These are phyloP conservation scores for Drosophila cyrtoloma DNA, from an alignment of 2,888 invertebrate genomes.

Conservation along the genomic window DNA sequence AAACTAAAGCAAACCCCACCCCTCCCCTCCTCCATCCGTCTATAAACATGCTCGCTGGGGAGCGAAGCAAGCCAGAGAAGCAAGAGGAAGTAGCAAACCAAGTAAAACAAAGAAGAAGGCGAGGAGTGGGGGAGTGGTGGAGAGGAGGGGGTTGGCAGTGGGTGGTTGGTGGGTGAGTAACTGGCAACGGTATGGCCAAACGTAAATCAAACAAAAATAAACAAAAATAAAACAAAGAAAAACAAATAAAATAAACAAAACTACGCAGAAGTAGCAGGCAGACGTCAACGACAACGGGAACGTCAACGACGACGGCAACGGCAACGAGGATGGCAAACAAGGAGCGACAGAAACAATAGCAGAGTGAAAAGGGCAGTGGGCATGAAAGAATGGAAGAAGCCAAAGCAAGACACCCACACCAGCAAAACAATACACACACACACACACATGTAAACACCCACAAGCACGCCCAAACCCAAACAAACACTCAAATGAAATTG, in stretches of 20 bases:
- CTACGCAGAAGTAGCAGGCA: slow-evolving; percentile 76
- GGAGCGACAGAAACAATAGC: slow-evolving; percentile 57
- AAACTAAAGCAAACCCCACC: slow-evolving; percentile 57
- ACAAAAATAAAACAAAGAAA: slow-evolving; percentile 77
- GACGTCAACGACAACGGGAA: slow-evolving; percentile 65
- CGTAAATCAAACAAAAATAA: slow-evolving; percentile 77
- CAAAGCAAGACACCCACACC: slow-evolving; percentile 58
- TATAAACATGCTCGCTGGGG: not conserved
- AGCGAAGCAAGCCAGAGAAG: slow-evolving; percentile 16
- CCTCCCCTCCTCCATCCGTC: not conserved
- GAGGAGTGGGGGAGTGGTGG: slow-evolving; percentile 21
- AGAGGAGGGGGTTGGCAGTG: not conserved
- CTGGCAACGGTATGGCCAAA: slow-evolving; percentile 63
- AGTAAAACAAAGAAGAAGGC: slow-evolving; percentile 23
- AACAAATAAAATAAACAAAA: slow-evolving; percentile 80
- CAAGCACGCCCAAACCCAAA: slow-evolving; percentile 28
- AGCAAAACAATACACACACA: not conserved
- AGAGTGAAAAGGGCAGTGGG: slow-evolving; percentile 34
- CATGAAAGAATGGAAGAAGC: slow-evolving; percentile 49
- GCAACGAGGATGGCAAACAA: slow-evolving; percentile 67
- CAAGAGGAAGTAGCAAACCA: slow-evolving; percentile 42
- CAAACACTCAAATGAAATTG: slow-evolving; percentile 50
- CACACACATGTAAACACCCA: slow-evolving; percentile 12
- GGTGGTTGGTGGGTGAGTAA: slow-evolving; percentile 14
- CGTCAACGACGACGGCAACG: slow-evolving; percentile 11